Evolutionary conservation across 2,888 invertebrate species (phyloP).

Genomic region (Drosophila setosimentum): DNA sequence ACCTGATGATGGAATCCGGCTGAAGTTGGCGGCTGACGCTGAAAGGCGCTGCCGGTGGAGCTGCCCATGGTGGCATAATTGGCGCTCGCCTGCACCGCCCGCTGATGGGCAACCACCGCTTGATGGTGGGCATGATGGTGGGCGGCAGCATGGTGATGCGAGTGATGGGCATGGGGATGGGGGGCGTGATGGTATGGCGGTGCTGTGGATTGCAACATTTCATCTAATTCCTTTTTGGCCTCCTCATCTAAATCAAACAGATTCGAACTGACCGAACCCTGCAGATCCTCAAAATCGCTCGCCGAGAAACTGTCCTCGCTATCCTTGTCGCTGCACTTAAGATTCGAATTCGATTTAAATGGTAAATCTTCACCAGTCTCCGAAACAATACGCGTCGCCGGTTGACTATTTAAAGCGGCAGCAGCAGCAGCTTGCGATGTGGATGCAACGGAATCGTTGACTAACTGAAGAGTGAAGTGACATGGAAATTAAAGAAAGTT

Average conservation of each 20-base stretch:
- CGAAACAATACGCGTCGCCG: conserved; percentile 40
- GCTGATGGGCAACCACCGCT: conserved; percentile 68
- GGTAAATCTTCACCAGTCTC: conserved; percentile 67
- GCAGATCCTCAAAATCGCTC: conserved; percentile 75
- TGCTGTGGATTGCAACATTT: conserved; percentile 85
- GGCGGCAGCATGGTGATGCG: conserved; percentile 67
- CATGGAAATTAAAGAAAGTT: conserved; percentile 9
- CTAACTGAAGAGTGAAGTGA: conserved; percentile 36
- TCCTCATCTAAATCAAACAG: conserved; percentile 85
- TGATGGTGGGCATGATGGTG: conserved; percentile 66
- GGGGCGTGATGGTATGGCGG: conserved; percentile 80
- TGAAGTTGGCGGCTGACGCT: conserved; percentile 76
- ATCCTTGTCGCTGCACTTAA: conserved; percentile 25
- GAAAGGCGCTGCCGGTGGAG: conserved; percentile 82
- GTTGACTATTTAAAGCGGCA: conserved; percentile 53
- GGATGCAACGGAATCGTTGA: conserved; percentile 76
- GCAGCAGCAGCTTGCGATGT: conserved; percentile 81
- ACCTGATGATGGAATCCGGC: conserved; percentile 84
- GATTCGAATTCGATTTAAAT: conserved; percentile 10
- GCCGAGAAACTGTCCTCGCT: conserved; percentile 45
- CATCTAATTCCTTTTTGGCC: conserved; percentile 84
- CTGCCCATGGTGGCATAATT: conserved; percentile 81
- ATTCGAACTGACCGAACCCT: conserved; percentile 82
- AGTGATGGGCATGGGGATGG: conserved; percentile 59
- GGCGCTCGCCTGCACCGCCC: conserved; percentile 70